Percentiles rank a stretch among this genome's conserved stretches.
These are phyloP conservation scores for Geotrypetes seraphini DNA, from an alignment of 2,797 vertebrate genomes.

Conservation along the genomic window DNA sequence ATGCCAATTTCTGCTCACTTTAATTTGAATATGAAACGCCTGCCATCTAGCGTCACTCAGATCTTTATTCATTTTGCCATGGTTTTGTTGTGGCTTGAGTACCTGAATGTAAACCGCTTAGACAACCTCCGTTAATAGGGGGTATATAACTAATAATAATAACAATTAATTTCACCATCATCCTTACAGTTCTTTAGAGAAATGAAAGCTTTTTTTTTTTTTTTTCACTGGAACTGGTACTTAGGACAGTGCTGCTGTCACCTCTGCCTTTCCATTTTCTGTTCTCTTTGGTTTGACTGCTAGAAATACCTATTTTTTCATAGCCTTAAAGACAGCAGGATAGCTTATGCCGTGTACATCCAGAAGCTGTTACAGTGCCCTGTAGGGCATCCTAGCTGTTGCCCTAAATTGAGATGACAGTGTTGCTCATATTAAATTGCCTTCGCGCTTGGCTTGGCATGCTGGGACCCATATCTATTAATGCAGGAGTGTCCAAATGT, in stretches of 20 bases:
- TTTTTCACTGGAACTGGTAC: slow-evolving; percentile 16
- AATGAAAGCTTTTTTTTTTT: slow-evolving; percentile 6
- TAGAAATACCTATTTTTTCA: slow-evolving; percentile 46
- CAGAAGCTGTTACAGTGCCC: slow-evolving; percentile 47
- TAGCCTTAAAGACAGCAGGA: slow-evolving; percentile 45
- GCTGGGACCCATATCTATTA: slow-evolving; percentile 65
- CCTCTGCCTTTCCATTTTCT: slow-evolving; percentile 27
- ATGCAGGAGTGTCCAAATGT: slow-evolving; percentile 59
- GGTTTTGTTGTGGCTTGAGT: too few species aligned
- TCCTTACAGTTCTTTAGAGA: slow-evolving; percentile 1
- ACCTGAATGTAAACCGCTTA: too few species aligned
- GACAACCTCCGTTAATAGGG: too few species aligned
- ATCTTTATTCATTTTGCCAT: not conserved
- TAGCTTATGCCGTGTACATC: slow-evolving; percentile 38
- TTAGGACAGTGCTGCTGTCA: slow-evolving; percentile 20
- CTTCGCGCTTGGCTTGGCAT: slow-evolving; percentile 51
- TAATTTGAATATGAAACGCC: not conserved
- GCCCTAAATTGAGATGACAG: slow-evolving; percentile 72
- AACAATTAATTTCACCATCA: not conserved
- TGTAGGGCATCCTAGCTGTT: slow-evolving; percentile 56
- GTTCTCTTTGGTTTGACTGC: slow-evolving; percentile 38
- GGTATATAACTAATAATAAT: too few species aligned
- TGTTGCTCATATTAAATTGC: slow-evolving; percentile 65
- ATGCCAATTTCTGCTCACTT: not conserved
- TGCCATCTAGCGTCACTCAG: slow-evolving; percentile 7